These are phyloP conservation scores for Euwallacea fornicatus DNA, from an alignment of 1,140 invertebrate species.

Conservation along the genomic window DNA sequence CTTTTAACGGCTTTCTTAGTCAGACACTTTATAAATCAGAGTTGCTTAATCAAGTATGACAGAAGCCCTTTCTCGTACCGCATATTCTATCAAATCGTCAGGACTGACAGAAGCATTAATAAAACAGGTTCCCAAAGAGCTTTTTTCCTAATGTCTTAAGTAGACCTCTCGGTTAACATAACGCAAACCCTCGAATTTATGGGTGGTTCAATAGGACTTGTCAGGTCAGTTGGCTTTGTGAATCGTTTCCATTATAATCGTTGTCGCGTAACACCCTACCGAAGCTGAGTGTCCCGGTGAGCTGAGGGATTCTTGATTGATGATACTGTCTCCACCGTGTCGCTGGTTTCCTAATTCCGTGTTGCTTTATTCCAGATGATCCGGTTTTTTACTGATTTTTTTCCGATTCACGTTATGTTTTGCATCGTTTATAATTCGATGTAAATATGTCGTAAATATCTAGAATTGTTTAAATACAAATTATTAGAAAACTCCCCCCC, in stretches of 20 bases:
- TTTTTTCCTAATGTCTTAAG: slow-evolving; percentile 34
- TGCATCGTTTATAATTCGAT: too few relatives aligned
- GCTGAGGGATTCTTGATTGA: slow-evolving; percentile 32
- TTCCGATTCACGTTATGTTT: too few relatives aligned
- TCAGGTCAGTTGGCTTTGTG: slow-evolving; percentile 31
- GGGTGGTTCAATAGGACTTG: slow-evolving; percentile 28
- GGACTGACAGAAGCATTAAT: slow-evolving; percentile 26
- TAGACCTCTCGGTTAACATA: slow-evolving; percentile 31
- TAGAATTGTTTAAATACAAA: too few relatives aligned
- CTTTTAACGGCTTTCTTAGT: not conserved
- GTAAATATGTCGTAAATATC: too few relatives aligned
- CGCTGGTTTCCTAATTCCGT: slow-evolving; percentile 6
- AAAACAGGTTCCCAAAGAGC: slow-evolving; percentile 26
- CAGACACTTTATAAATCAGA: slow-evolving; percentile 7
- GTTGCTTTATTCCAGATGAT: too few relatives aligned
- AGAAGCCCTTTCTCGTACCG: slow-evolving; percentile 3
- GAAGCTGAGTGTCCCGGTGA: slow-evolving; percentile 30
- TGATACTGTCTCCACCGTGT: slow-evolving; percentile 21
- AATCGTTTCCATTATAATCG: slow-evolving; percentile 32
- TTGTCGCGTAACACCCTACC: slow-evolving; percentile 29
- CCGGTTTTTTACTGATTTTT: too few relatives aligned
- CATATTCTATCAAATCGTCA: slow-evolving; percentile 28
- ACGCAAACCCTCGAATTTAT: slow-evolving; percentile 32
- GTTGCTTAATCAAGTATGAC: slow-evolving; percentile 8
- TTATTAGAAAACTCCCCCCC: too few relatives aligned